These are phyloP conservation scores for Terebella lapidaria DNA, from an alignment of 2,888 invertebrate genomes.

Conservation along the genomic window DNA sequence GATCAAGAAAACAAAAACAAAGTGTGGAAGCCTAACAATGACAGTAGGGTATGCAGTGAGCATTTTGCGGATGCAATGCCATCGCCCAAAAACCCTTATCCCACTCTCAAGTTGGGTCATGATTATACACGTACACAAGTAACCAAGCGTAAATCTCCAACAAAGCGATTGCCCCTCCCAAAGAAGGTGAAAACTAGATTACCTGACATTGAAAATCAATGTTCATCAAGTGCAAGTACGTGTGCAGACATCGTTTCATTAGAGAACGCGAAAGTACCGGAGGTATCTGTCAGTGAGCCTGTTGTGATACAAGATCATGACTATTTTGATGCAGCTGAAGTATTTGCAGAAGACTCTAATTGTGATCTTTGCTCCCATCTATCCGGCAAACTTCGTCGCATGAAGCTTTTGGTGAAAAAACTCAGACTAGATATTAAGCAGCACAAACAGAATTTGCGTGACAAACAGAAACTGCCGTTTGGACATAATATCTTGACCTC, in stretches of 20 bases:
- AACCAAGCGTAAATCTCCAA: background rate
- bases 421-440: too few relatives aligned
- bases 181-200: background rate
- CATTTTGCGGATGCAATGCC: background rate
- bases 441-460: background rate
- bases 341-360: background rate
- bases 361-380: background rate
- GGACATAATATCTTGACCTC: background rate
- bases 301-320: background rate
- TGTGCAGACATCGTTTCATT: background rate
- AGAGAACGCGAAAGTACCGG: too few relatives aligned
- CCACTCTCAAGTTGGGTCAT: background rate
- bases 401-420: too few relatives aligned
- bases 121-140: background rate
- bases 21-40: background rate
- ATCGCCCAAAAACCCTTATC: background rate
- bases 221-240: background rate
- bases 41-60: background rate
- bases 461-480: background rate
- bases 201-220: background rate
- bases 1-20: background rate
- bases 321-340: background rate
- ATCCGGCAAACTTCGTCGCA: background rate
- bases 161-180: background rate
- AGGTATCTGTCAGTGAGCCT: background rate